Conservation (phyloP, 2,113 vertebrate species). For the Mormyrus iriodes region DNA sequence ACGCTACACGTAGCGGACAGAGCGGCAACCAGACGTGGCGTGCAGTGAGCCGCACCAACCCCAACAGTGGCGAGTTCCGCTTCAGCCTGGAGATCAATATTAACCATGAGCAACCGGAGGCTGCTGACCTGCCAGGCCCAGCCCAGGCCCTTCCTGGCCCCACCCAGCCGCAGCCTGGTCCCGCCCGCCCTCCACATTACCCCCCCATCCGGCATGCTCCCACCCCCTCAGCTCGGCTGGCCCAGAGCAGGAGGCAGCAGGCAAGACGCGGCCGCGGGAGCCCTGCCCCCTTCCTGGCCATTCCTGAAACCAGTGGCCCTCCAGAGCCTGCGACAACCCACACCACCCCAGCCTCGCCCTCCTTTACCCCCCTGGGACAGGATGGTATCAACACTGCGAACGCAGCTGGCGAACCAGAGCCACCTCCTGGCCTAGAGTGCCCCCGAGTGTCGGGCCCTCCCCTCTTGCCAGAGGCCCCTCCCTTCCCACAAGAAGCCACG, state of each 20-base stretch:
- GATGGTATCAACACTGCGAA: constrained; percentile 42
- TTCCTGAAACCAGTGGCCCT: constrained; percentile 33
- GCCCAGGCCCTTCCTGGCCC: constrained; percentile 35
- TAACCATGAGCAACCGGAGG: constrained; percentile 80
- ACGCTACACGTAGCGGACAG: constrained; percentile 84
- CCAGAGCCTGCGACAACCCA: constrained; percentile 37
- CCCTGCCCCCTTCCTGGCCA: constrained; percentile 45
- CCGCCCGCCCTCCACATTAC: constrained; percentile 35
- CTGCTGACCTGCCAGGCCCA: constrained; percentile 48
- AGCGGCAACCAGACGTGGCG: constrained; percentile 94
- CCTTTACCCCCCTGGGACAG: constrained; percentile 46
- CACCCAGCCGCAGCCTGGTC: constrained; percentile 27
- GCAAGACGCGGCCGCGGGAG: constrained; percentile 71
- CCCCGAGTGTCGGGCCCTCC: constrained; percentile 32
- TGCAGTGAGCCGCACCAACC: constrained; percentile 87
- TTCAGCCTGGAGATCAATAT: constrained; percentile 95
- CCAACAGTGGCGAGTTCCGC: constrained; percentile 85
- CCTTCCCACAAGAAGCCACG: constrained; percentile 21
- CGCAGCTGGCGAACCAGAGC: constrained; percentile 52
- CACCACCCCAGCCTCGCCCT: constrained; percentile 33
- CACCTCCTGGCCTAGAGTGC: constrained; percentile 46
- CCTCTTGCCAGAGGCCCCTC: neutral
- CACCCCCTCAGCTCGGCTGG: constrained; percentile 49
- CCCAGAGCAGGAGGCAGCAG: constrained; percentile 57
- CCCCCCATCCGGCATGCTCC: constrained; percentile 43